Percentiles rank a stretch among this genome's conserved stretches.
Evolutionary conservation across 2,888 invertebrate genomes (phyloP).

Genomic region (Cataglyphis livida): DNA sequence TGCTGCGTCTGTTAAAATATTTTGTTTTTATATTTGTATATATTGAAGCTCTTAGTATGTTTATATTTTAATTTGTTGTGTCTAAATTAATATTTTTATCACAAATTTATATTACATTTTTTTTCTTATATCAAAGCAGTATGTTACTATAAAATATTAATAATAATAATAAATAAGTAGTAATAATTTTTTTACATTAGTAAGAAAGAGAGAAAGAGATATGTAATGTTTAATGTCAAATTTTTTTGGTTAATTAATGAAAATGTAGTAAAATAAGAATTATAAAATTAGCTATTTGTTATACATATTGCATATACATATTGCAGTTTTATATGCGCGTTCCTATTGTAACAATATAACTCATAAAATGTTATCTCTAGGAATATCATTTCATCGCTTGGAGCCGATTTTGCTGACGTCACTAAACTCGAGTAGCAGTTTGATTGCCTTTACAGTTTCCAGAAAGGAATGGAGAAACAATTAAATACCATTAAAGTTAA

Average conservation of each 20-base stretch:
- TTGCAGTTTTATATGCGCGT: not conserved
- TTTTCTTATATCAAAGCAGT: not conserved
- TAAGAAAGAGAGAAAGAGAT: not conserved
- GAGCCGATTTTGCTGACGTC: not conserved
- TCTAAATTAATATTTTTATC: not conserved
- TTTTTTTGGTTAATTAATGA: not conserved
- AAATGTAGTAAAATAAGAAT: not conserved
- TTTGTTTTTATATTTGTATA: too few relatives aligned
- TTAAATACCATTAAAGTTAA: constrained; percentile 37
- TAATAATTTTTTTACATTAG: not conserved
- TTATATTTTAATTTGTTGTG: not conserved
- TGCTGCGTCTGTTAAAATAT: too few relatives aligned
- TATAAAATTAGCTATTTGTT: not conserved
- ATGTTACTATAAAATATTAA: not conserved
- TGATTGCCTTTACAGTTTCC: constrained; percentile 22
- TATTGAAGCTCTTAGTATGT: too few relatives aligned
- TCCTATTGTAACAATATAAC: not conserved
- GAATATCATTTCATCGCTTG: not conserved
- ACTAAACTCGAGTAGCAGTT: constrained; percentile 24
- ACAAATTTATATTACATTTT: not conserved
- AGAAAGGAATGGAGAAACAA: constrained; percentile 29
- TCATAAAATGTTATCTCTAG: not conserved
- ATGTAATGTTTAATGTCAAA: not conserved
- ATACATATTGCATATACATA: not conserved
- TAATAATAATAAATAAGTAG: not conserved